These are phyloP conservation scores for Asbolus verrucosus DNA, from an alignment of 1,140 invertebrate genomes.

Conservation along the genomic window DNA sequence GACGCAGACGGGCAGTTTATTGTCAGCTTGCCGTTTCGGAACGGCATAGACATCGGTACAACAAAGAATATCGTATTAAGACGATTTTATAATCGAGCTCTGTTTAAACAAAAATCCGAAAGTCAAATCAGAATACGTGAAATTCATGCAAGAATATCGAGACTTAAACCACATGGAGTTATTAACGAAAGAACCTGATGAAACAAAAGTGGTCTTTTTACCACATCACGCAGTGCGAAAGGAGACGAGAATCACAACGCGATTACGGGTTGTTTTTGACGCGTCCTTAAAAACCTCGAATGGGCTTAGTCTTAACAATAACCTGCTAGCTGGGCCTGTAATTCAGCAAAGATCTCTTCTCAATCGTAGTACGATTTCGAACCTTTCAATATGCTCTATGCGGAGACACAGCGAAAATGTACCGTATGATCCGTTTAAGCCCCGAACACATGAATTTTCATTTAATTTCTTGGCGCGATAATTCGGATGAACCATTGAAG, in stretches of 20 bases:
- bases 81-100: background rate
- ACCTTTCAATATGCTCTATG: constrained; percentile 56
- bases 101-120: too few relatives aligned
- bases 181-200: background rate
- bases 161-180: background rate
- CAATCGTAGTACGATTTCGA: constrained; percentile 59
- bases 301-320: background rate
- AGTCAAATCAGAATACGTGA: background rate
- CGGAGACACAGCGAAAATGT: constrained; percentile 65
- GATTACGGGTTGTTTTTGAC: background rate
- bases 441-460: constrained; percentile 59
- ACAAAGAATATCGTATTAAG: background rate
- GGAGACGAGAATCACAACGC: background rate
- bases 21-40: background rate
- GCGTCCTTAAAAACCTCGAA: background rate
- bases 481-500: constrained; percentile 46
- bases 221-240: background rate
- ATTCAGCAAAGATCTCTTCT: constrained; percentile 59
- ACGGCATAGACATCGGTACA: background rate
- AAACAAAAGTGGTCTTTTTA: background rate
- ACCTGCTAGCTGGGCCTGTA: constrained; percentile 51
- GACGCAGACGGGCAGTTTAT: background rate
- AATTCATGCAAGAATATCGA: background rate
- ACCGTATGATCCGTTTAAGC: constrained; percentile 59
- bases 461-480: constrained; percentile 61